A percentile compares a stretch with the other conserved stretches of the same genome.
These are phyloP conservation scores for Phyllotis vaccarum DNA, from an alignment of 2,797 vertebrate species.

Conservation along the genomic window DNA sequence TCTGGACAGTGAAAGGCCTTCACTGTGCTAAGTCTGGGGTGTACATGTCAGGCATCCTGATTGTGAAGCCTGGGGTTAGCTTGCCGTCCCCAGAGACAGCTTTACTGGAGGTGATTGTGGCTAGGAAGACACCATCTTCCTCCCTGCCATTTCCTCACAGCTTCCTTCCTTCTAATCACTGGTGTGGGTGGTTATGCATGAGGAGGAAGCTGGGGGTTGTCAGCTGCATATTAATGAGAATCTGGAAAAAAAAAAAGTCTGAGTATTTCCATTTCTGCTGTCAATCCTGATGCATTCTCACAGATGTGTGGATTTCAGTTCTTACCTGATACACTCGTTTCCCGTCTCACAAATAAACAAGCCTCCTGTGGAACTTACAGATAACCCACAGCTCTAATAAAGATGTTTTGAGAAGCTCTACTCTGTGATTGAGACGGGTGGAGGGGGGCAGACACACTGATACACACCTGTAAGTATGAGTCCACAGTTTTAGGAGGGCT, in stretches of 20 bases:
- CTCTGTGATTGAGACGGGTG: neutral
- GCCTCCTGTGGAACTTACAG: neutral
- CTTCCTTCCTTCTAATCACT: slow-evolving; percentile 4
- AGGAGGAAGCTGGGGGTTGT: slow-evolving; percentile 35
- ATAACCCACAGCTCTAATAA: neutral
- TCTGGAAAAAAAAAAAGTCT: neutral
- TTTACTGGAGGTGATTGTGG: neutral
- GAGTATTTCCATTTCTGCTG: neutral
- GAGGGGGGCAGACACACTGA: neutral
- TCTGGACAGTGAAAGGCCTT: neutral
- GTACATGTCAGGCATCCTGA: accelerated
- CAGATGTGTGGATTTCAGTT: neutral
- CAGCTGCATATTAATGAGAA: slow-evolving; percentile 18
- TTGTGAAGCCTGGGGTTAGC: neutral
- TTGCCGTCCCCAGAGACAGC: neutral
- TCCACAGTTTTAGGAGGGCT: no score
- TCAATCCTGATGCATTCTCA: neutral
- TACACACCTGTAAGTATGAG: neutral
- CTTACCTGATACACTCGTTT: neutral
- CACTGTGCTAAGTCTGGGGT: neutral
- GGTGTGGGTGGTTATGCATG: neutral
- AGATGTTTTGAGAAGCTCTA: neutral
- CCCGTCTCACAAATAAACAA: neutral
- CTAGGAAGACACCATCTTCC: neutral
- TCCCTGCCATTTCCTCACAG: neutral